Conservation (phyloP, 2,797 vertebrate genomes). For the Propithecus deckenii region DNA sequence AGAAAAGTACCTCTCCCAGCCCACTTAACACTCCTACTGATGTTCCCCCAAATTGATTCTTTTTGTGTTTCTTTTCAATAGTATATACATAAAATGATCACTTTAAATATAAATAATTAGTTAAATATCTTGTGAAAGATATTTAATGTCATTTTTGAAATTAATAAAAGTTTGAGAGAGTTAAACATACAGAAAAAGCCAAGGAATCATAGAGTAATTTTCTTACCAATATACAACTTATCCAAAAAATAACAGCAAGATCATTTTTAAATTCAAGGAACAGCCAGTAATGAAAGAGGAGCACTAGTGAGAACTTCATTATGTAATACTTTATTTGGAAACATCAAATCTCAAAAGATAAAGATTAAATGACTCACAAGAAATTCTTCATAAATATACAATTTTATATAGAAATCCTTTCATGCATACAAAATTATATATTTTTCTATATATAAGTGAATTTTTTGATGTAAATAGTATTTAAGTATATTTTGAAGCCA, state of each 20-base stretch:
- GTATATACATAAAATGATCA: not conserved
- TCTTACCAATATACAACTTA: not conserved
- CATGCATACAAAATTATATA: not conserved
- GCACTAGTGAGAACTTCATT: not conserved
- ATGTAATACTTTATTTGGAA: not conserved
- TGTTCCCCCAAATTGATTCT: not conserved
- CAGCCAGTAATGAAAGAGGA: not conserved
- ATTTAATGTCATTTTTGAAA: not conserved
- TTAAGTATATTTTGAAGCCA: not conserved
- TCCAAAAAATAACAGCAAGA: not conserved
- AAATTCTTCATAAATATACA: not conserved
- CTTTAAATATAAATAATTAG: not conserved
- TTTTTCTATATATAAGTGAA: not conserved
- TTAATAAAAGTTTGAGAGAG: not conserved
- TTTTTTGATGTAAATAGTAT: not conserved
- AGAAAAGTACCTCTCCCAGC: not conserved
- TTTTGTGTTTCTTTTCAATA: not conserved
- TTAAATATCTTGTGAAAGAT: not conserved
- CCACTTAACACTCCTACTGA: not conserved
- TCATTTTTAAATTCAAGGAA: not conserved
- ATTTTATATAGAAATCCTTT: not conserved
- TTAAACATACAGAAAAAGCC: not conserved
- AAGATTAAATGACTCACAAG: not conserved
- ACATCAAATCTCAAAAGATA: not conserved
- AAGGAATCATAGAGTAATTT: not conserved